These are phyloP conservation scores for Capricornis sumatraensis DNA, from an alignment of 2,113 vertebrate species.

Conservation along the genomic window DNA sequence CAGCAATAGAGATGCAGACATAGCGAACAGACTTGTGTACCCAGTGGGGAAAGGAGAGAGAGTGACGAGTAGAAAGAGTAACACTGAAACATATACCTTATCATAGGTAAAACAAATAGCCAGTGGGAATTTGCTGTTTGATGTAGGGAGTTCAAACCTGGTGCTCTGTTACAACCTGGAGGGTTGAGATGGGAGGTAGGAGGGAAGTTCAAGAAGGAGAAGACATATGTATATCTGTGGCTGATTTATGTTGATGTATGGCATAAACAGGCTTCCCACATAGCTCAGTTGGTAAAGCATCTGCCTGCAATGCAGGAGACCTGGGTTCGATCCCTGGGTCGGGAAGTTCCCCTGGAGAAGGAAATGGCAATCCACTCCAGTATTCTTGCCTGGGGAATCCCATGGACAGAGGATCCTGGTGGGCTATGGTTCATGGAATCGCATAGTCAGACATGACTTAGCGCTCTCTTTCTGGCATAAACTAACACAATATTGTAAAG, in stretches of 20 bases:
- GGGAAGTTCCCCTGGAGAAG: not conserved
- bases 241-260: not conserved
- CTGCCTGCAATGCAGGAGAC: not conserved
- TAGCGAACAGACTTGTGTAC: not conserved
- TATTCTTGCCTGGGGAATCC: not conserved
- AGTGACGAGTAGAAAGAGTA: not conserved
- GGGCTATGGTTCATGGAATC: not conserved
- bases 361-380: not conserved
- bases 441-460: not conserved
- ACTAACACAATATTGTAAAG: not conserved
- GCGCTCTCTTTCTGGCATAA: not conserved
- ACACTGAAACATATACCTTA: not conserved
- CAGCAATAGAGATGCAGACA: not conserved
- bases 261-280: not conserved
- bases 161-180: not conserved
- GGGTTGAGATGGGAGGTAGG: not conserved
- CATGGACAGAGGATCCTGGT: not conserved
- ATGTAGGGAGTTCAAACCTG: not conserved
- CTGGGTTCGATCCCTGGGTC: not conserved
- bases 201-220: not conserved
- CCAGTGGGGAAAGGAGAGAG: not conserved
- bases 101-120: not conserved
- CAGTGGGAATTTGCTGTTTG: not conserved
- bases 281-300: not conserved
- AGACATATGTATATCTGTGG: not conserved